A percentile compares a stretch with the other conserved stretches of the same genome.
phyloP scores from a whole-genome alignment of 2,797 vertebrate genomes.

The Pseudochirops cupreus region DNA sequence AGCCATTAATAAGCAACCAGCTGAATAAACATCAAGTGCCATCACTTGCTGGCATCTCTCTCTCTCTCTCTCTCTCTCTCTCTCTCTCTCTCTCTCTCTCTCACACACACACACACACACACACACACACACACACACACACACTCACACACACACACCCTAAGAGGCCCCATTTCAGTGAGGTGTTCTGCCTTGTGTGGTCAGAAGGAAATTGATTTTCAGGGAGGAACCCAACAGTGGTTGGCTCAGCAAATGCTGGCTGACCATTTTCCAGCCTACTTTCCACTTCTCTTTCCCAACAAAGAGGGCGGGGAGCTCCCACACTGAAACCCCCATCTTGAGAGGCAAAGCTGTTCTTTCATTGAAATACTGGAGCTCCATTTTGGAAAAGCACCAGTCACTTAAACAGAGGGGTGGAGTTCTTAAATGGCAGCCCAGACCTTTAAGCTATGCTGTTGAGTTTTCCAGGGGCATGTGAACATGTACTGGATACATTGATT shows the following conservation, averaged over 20 bases:
- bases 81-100: not conserved
- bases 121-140: no score
- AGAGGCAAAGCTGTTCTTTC: not conserved
- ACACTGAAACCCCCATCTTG: not conserved
- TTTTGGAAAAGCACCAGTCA: not conserved
- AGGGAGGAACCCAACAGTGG: not conserved
- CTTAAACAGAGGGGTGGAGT: not conserved
- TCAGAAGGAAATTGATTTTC: not conserved
- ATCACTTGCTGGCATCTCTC: not conserved
- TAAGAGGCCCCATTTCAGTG: not conserved
- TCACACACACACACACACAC: no score
- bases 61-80: not conserved
- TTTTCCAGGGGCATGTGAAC: not conserved
- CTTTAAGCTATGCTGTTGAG: not conserved
- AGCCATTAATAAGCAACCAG: not conserved
- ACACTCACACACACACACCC: not conserved
- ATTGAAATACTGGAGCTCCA: not conserved
- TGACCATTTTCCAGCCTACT: not conserved
- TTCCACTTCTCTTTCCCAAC: not conserved
- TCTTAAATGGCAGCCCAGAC: not conserved
- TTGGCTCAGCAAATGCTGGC: not conserved
- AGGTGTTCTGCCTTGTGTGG: not conserved
- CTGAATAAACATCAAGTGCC: not conserved
- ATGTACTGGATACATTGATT: not conserved
- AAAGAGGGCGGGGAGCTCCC: not conserved